Evolutionary conservation across 2,888 invertebrate species (phyloP).

Genomic region (Hirtodrosophila trivittata): DNA sequence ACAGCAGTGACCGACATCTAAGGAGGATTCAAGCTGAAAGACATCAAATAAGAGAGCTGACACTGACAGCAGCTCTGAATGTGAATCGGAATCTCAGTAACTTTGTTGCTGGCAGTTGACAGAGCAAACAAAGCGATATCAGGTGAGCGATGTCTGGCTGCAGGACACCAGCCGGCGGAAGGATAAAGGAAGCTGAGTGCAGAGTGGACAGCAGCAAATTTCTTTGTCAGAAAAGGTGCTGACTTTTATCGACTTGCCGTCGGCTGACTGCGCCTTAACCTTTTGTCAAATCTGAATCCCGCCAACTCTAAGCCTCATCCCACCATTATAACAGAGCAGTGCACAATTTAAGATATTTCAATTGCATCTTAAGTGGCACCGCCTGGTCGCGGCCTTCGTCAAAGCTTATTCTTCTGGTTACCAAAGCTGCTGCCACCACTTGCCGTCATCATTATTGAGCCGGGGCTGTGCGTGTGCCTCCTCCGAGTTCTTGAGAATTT

Average conservation of each 20-base stretch:
- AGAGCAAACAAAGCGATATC: conserved; percentile 20
- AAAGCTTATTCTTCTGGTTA: conserved; percentile 15
- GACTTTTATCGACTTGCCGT: conserved; percentile 51
- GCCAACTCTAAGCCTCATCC: conserved; percentile 16
- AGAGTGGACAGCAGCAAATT: neutral
- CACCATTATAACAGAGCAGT: conserved; percentile 3
- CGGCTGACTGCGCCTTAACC: conserved; percentile 32
- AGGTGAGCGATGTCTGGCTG: conserved; percentile 17
- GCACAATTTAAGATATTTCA: conserved; percentile 32
- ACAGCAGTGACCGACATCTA: neutral
- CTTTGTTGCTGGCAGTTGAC: conserved; percentile 17
- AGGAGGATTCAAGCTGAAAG: conserved; percentile 13
- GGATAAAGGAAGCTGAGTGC: neutral
- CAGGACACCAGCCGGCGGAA: conserved; percentile 3
- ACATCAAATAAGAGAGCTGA: conserved; percentile 6
- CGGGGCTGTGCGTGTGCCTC: conserved; percentile 8
- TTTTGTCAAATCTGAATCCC: conserved; percentile 44
- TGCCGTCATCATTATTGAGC: conserved; percentile 57
- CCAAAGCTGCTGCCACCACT: neutral
- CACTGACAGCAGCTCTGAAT: conserved; percentile 5
- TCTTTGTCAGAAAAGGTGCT: conserved; percentile 38
- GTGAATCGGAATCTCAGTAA: conserved; percentile 8
- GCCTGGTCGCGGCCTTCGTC: conserved; percentile 19
- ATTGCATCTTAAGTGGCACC: conserved; percentile 53
- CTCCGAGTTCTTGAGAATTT: conserved; percentile 50